phyloP scores from a whole-genome alignment of 2,888 invertebrate species.

The Catocala sponsa region DNA sequence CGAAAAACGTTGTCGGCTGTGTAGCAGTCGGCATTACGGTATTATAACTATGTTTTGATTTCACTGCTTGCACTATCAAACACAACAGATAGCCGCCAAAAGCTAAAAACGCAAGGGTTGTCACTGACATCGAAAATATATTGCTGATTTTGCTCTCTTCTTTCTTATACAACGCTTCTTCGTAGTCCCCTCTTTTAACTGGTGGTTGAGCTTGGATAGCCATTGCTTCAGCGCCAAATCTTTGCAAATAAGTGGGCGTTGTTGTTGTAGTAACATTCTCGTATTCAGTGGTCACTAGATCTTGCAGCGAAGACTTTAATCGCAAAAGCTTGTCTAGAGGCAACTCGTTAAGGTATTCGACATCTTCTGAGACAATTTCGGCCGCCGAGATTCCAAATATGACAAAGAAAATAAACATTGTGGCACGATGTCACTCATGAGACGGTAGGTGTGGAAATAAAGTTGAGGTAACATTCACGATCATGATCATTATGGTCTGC shows the following conservation, averaged over 20 bases:
- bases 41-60: slow-evolving; percentile 86
- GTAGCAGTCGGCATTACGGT: slow-evolving; percentile 59
- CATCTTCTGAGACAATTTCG: slow-evolving; percentile 67
- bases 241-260: slow-evolving; percentile 63
- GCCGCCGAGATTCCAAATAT: slow-evolving; percentile 53
- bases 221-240: slow-evolving; percentile 80
- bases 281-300: slow-evolving; percentile 62
- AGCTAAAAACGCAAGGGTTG: slow-evolving; percentile 93
- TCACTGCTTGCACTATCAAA: slow-evolving; percentile 92
- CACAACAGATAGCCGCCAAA: slow-evolving; percentile 95
- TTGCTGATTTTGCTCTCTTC: slow-evolving; percentile 90
- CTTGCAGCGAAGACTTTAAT: slow-evolving; percentile 84
- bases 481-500: slow-evolving; percentile 69
- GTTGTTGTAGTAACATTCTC: slow-evolving; percentile 64
- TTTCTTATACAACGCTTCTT: slow-evolving; percentile 81
- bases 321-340: slow-evolving; percentile 91
- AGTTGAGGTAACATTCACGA: slow-evolving; percentile 48
- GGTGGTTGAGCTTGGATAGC: slow-evolving; percentile 70
- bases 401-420: slow-evolving; percentile 61
- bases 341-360: slow-evolving; percentile 90
- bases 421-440: slow-evolving; percentile 55
- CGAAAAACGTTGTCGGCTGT: slow-evolving; percentile 71
- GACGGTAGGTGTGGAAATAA: slow-evolving; percentile 56
- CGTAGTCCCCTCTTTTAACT: slow-evolving; percentile 79
- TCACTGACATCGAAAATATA: slow-evolving; percentile 93